Evolutionary conservation across 2,113 vertebrate genomes (phyloP).

Genomic region (Pelecanoides urinatrix): DNA sequence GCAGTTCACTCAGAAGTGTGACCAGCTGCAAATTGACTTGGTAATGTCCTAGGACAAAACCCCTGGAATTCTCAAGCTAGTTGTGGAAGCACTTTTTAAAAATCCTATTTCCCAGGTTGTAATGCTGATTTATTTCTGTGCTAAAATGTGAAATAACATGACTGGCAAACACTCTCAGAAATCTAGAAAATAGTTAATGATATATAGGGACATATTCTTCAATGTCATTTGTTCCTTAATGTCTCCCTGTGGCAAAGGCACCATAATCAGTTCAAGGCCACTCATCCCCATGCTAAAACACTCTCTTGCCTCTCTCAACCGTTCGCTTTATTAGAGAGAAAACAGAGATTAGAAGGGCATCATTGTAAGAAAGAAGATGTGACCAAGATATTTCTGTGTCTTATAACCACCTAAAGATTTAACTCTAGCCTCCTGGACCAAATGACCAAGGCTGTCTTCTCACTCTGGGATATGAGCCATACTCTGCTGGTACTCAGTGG

Average conservation of each 20-base stretch:
- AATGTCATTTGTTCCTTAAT: slow-evolving; percentile 25
- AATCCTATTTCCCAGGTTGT: slow-evolving; percentile 35
- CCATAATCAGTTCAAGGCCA: slow-evolving; percentile 4
- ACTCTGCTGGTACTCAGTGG: neutral
- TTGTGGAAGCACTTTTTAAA: neutral
- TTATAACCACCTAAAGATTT: neutral
- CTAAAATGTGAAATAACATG: slow-evolving; percentile 20
- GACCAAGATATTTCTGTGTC: neutral
- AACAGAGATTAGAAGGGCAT: neutral
- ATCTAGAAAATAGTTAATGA: slow-evolving; percentile 53
- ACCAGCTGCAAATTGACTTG: slow-evolving; percentile 13
- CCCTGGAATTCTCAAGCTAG: slow-evolving; percentile 8
- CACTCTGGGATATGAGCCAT: neutral
- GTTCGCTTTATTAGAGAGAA: neutral
- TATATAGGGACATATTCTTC: slow-evolving; percentile 39
- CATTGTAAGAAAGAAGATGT: neutral
- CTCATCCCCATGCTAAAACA: neutral
- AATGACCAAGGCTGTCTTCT: neutral
- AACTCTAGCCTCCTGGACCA: neutral
- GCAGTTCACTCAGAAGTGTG: neutral
- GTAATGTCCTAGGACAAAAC: slow-evolving; percentile 24
- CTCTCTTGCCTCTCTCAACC: neutral
- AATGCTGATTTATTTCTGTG: slow-evolving; percentile 54
- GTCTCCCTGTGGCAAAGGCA: neutral
- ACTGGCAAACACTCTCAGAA: neutral